phyloP scores from a whole-genome alignment of 2,113 vertebrate genomes.

The Eretmochelys imbricata region DNA sequence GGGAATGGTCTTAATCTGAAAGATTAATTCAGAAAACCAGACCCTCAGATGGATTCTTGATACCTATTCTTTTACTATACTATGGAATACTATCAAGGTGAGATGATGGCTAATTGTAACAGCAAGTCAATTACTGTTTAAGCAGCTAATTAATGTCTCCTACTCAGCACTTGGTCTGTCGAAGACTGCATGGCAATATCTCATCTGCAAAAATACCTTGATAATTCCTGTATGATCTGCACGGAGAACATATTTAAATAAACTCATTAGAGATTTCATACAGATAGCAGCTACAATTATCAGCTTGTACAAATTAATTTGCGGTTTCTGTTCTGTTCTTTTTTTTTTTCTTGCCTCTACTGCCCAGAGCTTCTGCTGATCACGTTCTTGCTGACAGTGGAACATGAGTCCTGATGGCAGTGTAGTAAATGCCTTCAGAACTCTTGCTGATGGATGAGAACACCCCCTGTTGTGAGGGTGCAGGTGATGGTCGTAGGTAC shows the following conservation, averaged over 20 bases:
- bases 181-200: slow-evolving; percentile 71
- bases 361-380: slow-evolving; percentile 65
- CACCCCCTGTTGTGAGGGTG: background rate
- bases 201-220: slow-evolving; percentile 69
- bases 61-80: background rate
- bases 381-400: slow-evolving; percentile 54
- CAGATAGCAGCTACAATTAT: slow-evolving; percentile 77
- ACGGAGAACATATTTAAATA: slow-evolving; percentile 74
- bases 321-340: slow-evolving; percentile 31
- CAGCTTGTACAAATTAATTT: slow-evolving; percentile 75
- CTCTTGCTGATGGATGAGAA: background rate
- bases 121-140: slow-evolving; percentile 70
- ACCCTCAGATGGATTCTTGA: background rate
- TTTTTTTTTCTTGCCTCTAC: slow-evolving; percentile 39
- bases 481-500: no score
- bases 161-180: slow-evolving; percentile 69
- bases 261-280: slow-evolving; percentile 75
- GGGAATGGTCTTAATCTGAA: background rate
- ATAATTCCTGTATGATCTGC: slow-evolving; percentile 69
- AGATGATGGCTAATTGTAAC: slow-evolving; percentile 63
- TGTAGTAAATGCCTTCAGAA: slow-evolving; percentile 28
- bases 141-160: slow-evolving; percentile 76
- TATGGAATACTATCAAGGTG: slow-evolving; percentile 2
- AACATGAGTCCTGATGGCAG: slow-evolving; percentile 25
- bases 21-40: background rate